A percentile compares a stretch with the other conserved stretches of the same genome.
Evolutionary conservation across 2,113 vertebrate species (phyloP).

Genomic region (Neogale vison): DNA sequence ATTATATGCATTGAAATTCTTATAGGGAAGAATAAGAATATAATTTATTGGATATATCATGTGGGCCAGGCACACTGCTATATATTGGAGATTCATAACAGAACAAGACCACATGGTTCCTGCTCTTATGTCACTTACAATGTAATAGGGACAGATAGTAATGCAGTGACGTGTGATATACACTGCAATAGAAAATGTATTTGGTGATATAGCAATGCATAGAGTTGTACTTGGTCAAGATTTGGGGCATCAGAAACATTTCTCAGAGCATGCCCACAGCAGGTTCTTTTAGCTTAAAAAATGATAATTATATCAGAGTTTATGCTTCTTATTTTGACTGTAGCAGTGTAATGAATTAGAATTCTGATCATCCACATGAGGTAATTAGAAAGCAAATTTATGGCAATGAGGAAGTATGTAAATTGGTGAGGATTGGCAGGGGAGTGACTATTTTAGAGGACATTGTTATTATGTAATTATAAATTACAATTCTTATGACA

Average conservation of each 20-base stretch:
- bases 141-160: neutral
- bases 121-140: neutral
- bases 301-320: slow-evolving; percentile 17
- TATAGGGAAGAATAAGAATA: neutral
- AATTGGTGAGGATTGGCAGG: slow-evolving; percentile 67
- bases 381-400: slow-evolving; percentile 71
- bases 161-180: neutral
- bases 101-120: neutral
- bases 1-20: neutral
- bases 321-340: slow-evolving; percentile 32
- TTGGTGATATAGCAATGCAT: neutral
- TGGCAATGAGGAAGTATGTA: slow-evolving; percentile 58
- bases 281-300: slow-evolving; percentile 18
- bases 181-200: neutral
- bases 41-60: neutral
- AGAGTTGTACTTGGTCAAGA: neutral
- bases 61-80: neutral
- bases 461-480: slow-evolving; percentile 46
- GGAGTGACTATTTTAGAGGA: slow-evolving; percentile 68
- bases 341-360: slow-evolving; percentile 29
- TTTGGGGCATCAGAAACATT: neutral
- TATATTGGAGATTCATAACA: neutral
- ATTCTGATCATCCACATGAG: slow-evolving; percentile 53
- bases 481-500: slow-evolving; percentile 72
- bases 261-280: neutral